A percentile compares a stretch with the other conserved stretches of the same genome.
Conservation (phyloP, 2,797 vertebrate genomes). For the Mus caroli region DNA sequence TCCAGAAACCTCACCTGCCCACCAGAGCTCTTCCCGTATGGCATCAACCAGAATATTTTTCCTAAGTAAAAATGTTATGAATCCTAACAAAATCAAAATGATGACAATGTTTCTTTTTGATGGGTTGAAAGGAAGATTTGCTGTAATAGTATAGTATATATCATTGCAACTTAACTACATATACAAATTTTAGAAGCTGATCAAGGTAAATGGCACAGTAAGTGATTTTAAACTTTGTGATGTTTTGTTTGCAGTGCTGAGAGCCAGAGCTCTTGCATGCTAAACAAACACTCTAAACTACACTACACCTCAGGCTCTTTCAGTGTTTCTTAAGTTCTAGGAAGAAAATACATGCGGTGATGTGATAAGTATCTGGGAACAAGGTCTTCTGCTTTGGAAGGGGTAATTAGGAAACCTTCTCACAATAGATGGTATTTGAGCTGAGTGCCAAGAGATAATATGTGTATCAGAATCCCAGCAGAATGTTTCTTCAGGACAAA, state of each 20-base stretch:
- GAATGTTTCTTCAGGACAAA: not conserved
- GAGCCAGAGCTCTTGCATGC: not conserved
- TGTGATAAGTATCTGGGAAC: not conserved
- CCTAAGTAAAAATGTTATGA: conserved; percentile 78
- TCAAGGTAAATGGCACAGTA: conserved; percentile 83
- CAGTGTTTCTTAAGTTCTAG: not conserved
- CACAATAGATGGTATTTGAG: not conserved
- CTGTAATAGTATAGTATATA: not conserved
- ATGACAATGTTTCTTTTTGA: conserved; percentile 69
- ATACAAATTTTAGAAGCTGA: conserved; percentile 38
- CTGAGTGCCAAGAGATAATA: not conserved
- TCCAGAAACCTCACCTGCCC: not conserved
- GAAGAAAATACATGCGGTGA: not conserved
- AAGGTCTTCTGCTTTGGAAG: not conserved
- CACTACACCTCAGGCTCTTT: not conserved
- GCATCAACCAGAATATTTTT: conserved; percentile 70
- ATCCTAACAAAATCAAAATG: conserved; percentile 73
- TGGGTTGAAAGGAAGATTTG: conserved; percentile 40
- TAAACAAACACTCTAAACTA: not conserved
- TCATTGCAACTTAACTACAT: conserved; percentile 52
- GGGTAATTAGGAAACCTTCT: not conserved
- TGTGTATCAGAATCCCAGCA: not conserved
- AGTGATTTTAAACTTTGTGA: conserved; percentile 72
- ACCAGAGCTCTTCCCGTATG: not conserved
- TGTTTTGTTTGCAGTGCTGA: not conserved